Evolutionary conservation across 2,797 vertebrate genomes (phyloP).

Genomic region (Galagoides demidoff): DNA sequence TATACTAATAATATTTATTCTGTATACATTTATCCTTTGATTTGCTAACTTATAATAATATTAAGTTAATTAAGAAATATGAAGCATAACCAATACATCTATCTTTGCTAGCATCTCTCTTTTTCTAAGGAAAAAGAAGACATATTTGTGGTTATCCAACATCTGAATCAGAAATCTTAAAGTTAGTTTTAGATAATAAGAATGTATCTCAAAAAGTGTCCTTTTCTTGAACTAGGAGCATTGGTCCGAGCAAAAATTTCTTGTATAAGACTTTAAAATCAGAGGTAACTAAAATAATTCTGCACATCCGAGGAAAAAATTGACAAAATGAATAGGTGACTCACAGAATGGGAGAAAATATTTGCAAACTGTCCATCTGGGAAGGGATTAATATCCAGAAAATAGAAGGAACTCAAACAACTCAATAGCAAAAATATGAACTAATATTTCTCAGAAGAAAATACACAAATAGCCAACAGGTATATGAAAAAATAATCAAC

Average conservation of each 20-base stretch:
- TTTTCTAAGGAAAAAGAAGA: not conserved
- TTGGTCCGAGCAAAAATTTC: not conserved
- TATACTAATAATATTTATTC: not conserved
- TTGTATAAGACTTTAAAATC: not conserved
- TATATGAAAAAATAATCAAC: no score
- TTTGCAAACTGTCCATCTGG: not conserved
- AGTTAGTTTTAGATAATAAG: constrained; percentile 7
- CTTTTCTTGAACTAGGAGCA: not conserved
- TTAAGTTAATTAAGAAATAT: not conserved
- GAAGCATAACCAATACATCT: not conserved
- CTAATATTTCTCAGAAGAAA: not conserved
- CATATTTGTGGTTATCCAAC: not conserved
- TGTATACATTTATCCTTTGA: not conserved
- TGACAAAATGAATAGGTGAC: not conserved
- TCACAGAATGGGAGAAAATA: not conserved
- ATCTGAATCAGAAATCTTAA: not conserved
- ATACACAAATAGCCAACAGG: not conserved
- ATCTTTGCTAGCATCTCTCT: not conserved
- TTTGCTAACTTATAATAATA: not conserved
- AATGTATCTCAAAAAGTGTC: not conserved
- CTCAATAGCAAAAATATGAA: not conserved
- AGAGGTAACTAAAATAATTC: not conserved
- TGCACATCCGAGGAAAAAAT: not conserved
- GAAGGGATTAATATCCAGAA: not conserved
- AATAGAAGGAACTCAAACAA: not conserved